phyloP scores from a whole-genome alignment of 2,888 invertebrate species.

The Coecobrya sp. region DNA sequence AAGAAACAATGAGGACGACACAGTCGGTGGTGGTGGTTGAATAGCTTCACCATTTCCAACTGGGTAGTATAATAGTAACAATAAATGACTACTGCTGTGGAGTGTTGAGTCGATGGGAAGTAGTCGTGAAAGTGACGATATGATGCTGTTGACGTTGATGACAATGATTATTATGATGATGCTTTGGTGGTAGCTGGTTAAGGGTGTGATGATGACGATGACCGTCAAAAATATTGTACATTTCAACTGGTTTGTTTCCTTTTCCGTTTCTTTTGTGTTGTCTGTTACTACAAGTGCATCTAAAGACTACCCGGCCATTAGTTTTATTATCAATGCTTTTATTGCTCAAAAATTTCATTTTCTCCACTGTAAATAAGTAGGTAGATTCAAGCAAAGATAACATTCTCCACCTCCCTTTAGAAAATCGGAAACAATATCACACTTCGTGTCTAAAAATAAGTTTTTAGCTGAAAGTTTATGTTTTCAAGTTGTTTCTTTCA shows the following conservation, averaged over 20 bases:
- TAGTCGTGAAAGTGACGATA: constrained; percentile 9
- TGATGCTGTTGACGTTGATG: constrained; percentile 70
- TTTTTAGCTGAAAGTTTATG: not conserved
- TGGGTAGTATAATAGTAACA: constrained; percentile 64
- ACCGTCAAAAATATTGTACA: constrained; percentile 33
- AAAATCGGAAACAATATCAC: not conserved
- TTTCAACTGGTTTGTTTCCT: not conserved
- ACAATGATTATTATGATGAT: constrained; percentile 56
- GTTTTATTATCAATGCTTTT: not conserved
- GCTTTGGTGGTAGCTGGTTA: constrained; percentile 6
- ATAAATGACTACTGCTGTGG: constrained; percentile 49
- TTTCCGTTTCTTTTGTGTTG: not conserved
- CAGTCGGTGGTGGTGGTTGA: constrained; percentile 46
- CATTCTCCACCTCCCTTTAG: not conserved
- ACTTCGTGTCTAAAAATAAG: constrained; percentile 8
- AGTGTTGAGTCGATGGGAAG: constrained; percentile 25
- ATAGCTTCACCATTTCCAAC: constrained; percentile 48
- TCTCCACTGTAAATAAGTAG: not conserved
- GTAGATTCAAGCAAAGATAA: not conserved
- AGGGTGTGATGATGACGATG: not conserved
- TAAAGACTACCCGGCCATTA: not conserved
- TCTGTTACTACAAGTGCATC: not conserved
- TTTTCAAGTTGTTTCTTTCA: not conserved
- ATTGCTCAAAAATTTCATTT: not conserved
- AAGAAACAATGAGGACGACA: constrained; percentile 54